Evolutionary conservation across 2,113 vertebrate species (phyloP).

Genomic region (Nematolebias whitei): DNA sequence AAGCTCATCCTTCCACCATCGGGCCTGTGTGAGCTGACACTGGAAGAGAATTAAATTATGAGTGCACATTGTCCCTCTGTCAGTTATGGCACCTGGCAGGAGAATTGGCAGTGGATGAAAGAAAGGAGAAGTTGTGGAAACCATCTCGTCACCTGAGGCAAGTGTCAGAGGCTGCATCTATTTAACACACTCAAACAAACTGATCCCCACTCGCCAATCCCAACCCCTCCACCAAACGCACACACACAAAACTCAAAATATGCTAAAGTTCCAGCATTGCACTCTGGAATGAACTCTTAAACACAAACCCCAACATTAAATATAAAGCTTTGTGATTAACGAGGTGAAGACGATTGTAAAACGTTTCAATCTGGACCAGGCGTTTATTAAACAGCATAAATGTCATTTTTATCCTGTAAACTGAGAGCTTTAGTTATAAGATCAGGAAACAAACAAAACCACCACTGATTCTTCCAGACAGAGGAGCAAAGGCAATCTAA

Average conservation of each 20-base stretch:
- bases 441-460: conserved; percentile 30
- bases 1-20: conserved; percentile 32
- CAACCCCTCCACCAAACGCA: too few species aligned
- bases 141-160: conserved; percentile 67
- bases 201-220: conserved; percentile 8
- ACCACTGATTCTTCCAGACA: conserved; percentile 19
- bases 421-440: conserved; percentile 13
- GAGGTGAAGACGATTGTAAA: conserved; percentile 44
- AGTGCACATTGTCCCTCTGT: conserved; percentile 51
- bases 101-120: conserved; percentile 71
- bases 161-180: conserved; percentile 65
- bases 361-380: conserved; percentile 51
- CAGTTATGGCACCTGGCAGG: conserved; percentile 75
- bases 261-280: conserved; percentile 10
- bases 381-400: conserved; percentile 56
- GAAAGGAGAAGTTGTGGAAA: conserved; percentile 70
- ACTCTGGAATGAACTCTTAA: conserved; percentile 41
- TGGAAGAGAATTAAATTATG: conserved; percentile 39
- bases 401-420: conserved; percentile 17
- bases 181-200: conserved; percentile 40
- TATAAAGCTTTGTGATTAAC: conserved; percentile 43
- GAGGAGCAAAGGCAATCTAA: conserved; percentile 18
- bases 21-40: conserved; percentile 33
- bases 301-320: conserved; percentile 39
- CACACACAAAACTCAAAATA: not conserved